Conservation (phyloP, 2,113 vertebrate genomes). For the Petroica traversi region DNA sequence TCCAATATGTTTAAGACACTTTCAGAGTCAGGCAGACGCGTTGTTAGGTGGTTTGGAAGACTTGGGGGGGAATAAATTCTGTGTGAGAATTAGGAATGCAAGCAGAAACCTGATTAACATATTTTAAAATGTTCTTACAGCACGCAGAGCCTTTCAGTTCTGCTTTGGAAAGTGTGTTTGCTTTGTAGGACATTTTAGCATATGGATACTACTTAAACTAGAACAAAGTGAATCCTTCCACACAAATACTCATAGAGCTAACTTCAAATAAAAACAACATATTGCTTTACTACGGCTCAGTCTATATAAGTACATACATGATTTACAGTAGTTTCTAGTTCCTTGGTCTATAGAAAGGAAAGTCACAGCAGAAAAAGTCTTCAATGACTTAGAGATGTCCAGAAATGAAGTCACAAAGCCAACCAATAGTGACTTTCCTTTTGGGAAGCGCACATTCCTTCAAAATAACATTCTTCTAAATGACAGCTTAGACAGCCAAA, state of each 20-base stretch:
- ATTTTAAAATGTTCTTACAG: neutral
- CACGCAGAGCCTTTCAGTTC: neutral
- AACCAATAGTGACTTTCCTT: neutral
- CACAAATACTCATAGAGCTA: neutral
- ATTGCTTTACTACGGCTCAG: slow-evolving; percentile 26
- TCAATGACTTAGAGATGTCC: neutral
- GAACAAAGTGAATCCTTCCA: neutral
- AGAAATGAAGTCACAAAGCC: neutral
- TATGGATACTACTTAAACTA: neutral
- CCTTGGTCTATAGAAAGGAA: neutral
- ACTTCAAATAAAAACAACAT: slow-evolving; percentile 40
- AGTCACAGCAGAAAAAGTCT: neutral
- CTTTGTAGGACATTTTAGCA: neutral
- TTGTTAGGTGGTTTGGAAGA: neutral
- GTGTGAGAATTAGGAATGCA: neutral
- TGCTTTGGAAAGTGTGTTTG: neutral
- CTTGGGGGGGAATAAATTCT: neutral
- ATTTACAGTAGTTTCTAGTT: neutral
- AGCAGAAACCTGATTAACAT: neutral
- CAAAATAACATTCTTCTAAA: neutral
- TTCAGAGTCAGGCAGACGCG: neutral
- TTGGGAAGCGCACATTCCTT: neutral
- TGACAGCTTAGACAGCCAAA: neutral
- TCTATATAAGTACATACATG: neutral
- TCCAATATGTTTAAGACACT: neutral